Evolutionary conservation across 2,113 vertebrate species (phyloP).

Genomic region (Alexandromys fortis): DNA sequence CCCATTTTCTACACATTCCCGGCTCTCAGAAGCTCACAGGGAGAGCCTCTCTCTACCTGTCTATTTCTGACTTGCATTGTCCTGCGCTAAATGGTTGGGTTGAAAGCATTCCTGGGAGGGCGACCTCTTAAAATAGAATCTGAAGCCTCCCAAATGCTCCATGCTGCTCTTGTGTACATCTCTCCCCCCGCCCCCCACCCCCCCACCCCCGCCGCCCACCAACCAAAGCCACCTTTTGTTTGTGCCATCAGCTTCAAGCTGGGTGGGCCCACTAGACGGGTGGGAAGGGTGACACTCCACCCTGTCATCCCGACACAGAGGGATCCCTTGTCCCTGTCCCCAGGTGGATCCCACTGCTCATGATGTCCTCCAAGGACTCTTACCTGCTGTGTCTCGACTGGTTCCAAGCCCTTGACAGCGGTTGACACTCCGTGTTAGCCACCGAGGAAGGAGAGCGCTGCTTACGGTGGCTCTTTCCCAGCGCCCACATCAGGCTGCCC

Average conservation of each 20-base stretch:
- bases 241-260: fast-evolving
- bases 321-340: background rate
- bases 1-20: constrained; percentile 56
- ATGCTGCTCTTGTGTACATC: background rate
- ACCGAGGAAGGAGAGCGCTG: background rate
- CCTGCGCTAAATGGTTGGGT: constrained; percentile 34
- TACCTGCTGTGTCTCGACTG: background rate
- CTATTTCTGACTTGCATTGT: constrained; percentile 70
- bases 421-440: background rate
- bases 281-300: background rate
- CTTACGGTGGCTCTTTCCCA: background rate
- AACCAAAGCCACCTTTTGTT: background rate
- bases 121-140: constrained; percentile 17
- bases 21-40: background rate
- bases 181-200: background rate
- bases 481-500: background rate
- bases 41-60: background rate
- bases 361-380: background rate
- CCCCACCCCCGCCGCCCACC: background rate
- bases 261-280: background rate
- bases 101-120: constrained; percentile 60
- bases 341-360: fast-evolving
- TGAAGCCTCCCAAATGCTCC: background rate
- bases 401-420: background rate
- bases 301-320: background rate